Evolutionary conservation across 2,797 vertebrate genomes (phyloP).

Genomic region (Malurus splendens): DNA sequence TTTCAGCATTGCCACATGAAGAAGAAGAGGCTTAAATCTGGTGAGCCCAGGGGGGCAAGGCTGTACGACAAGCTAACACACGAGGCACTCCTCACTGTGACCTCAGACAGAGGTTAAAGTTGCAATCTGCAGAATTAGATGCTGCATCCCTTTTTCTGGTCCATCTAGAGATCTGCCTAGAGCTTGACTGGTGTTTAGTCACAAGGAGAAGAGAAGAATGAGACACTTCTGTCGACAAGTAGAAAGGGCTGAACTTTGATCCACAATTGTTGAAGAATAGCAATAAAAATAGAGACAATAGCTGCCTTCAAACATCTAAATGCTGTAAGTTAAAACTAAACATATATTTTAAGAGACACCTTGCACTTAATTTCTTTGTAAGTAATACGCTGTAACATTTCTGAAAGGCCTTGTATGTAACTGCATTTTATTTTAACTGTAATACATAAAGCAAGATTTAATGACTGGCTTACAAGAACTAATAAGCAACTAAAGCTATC

Average conservation of each 20-base stretch:
- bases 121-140: background rate
- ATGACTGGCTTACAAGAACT: constrained; percentile 3
- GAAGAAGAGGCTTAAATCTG: background rate
- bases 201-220: background rate
- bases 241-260: background rate
- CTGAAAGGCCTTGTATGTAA: background rate
- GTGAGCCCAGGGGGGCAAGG: background rate
- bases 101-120: rapidly evolving
- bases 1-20: background rate
- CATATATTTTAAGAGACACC: background rate
- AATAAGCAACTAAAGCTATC: constrained; percentile 36
- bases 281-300: background rate
- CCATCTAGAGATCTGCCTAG: background rate
- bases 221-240: background rate
- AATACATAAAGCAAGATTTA: constrained; percentile 4
- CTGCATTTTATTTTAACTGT: constrained; percentile 16
- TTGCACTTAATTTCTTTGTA: background rate
- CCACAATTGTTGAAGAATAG: background rate
- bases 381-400: background rate
- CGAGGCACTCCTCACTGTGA: background rate
- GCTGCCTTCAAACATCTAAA: background rate
- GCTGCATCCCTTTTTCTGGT: background rate
- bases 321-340: background rate
- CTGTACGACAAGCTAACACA: background rate
- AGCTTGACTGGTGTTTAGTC: background rate